phyloP scores from a whole-genome alignment of 2,888 invertebrate species.

The Ophraella communa region DNA sequence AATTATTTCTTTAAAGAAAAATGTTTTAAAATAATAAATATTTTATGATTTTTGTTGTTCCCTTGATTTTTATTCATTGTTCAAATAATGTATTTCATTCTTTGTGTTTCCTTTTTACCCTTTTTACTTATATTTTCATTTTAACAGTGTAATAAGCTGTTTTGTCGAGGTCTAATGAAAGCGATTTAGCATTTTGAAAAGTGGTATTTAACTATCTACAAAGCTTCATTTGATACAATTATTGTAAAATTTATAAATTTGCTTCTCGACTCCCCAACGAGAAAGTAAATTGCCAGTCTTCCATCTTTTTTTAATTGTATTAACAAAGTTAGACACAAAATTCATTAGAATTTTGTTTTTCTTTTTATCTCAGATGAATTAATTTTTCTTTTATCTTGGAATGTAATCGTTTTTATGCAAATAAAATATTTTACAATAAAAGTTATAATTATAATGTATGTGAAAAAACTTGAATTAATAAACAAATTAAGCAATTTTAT shows the following conservation, averaged over 20 bases:
- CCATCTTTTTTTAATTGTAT: background rate
- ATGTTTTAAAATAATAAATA: no score
- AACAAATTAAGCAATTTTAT: no score
- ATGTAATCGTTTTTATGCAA: no score
- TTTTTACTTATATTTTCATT: background rate
- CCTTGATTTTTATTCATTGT: no score
- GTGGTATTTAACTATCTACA: conserved; percentile 5
- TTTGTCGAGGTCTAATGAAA: conserved; percentile 17
- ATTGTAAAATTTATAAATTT: conserved; percentile 27
- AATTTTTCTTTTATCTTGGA: background rate
- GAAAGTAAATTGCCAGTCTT: background rate
- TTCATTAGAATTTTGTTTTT: background rate
- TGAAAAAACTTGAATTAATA: no score
- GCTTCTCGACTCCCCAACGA: background rate
- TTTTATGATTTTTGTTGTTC: no score
- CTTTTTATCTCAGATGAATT: background rate
- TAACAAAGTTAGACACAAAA: background rate
- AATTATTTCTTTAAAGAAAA: no score
- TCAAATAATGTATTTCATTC: background rate
- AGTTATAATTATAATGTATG: no score
- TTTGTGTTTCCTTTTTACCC: background rate
- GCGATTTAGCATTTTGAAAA: conserved; percentile 29
- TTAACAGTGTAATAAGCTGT: conserved; percentile 1
- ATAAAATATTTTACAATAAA: no score
- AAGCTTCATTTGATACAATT: conserved; percentile 10